A percentile compares a stretch with the other conserved stretches of the same genome.
Evolutionary conservation across 2,888 invertebrate genomes (phyloP).

Genomic region (Agrilus mali): DNA sequence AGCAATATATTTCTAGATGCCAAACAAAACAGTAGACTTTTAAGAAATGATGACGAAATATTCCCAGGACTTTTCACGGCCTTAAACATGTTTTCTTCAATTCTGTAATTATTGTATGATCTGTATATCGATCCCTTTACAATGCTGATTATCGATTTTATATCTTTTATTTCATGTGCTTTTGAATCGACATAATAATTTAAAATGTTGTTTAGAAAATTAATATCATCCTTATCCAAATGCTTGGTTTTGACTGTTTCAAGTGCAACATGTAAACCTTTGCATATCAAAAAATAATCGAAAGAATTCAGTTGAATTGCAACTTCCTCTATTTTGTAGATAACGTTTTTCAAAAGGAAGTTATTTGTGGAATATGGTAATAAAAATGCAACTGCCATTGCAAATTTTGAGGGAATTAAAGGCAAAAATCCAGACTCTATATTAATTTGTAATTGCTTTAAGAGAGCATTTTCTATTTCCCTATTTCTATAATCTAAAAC

Average conservation of each 20-base stretch:
- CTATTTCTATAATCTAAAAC: slow-evolving; percentile 38
- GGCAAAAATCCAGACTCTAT: slow-evolving; percentile 27
- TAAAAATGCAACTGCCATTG: slow-evolving; percentile 32
- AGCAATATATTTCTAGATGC: slow-evolving; percentile 31
- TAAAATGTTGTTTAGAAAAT: slow-evolving; percentile 17
- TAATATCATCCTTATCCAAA: slow-evolving; percentile 7
- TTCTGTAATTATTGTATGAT: slow-evolving; percentile 20
- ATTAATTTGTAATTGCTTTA: slow-evolving; percentile 28
- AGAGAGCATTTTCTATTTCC: slow-evolving; percentile 35
- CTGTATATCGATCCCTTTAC: slow-evolving; percentile 21
- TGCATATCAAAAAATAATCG: slow-evolving; percentile 35
- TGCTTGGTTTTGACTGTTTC: slow-evolving; percentile 7
- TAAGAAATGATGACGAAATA: slow-evolving; percentile 6
- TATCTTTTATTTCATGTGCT: slow-evolving; percentile 13
- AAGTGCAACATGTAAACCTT: slow-evolving; percentile 31
- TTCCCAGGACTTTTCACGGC: slow-evolving; percentile 26
- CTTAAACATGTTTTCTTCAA: slow-evolving; percentile 27
- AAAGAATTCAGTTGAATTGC: slow-evolving; percentile 29
- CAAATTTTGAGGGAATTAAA: slow-evolving; percentile 32
- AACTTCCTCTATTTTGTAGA: slow-evolving; percentile 31
- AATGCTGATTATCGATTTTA: slow-evolving; percentile 14
- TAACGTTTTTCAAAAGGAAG: slow-evolving; percentile 26
- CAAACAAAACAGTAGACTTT: slow-evolving; percentile 34
- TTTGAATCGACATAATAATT: slow-evolving; percentile 26
- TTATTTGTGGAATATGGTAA: slow-evolving; percentile 32